Percentiles rank a stretch among this genome's conserved stretches.
These are phyloP conservation scores for Syrista parreyssii DNA, from an alignment of 2,888 invertebrate genomes.

Conservation along the genomic window DNA sequence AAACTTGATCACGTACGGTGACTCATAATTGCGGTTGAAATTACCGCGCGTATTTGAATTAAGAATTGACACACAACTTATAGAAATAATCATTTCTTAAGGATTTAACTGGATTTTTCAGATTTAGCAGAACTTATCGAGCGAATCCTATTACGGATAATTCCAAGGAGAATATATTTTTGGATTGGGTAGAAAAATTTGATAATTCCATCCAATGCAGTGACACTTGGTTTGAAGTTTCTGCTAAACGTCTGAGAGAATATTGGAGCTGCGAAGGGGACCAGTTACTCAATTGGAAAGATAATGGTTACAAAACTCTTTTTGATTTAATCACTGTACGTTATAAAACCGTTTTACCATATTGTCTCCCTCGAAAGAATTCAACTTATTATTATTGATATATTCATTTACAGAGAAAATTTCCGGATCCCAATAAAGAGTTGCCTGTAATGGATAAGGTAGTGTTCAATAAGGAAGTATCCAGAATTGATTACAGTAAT, in stretches of 20 bases:
- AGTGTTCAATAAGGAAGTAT: slow-evolving; percentile 69
- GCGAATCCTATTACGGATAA: slow-evolving; percentile 39
- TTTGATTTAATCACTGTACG: slow-evolving; percentile 77
- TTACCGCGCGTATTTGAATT: background rate
- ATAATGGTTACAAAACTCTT: slow-evolving; percentile 76
- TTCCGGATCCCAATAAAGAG: slow-evolving; percentile 65
- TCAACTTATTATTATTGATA: background rate
- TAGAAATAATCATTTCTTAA: background rate
- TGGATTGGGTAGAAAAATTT: slow-evolving; percentile 72
- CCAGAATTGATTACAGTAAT: slow-evolving; percentile 68
- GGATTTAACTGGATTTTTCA: slow-evolving; percentile 22
- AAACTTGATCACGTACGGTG: background rate
- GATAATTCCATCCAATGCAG: slow-evolving; percentile 71
- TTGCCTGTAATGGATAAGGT: slow-evolving; percentile 66
- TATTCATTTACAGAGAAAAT: slow-evolving; percentile 66
- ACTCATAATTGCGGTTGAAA: background rate
- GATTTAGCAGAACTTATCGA: slow-evolving; percentile 44
- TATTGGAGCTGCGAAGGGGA: slow-evolving; percentile 80
- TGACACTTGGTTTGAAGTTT: slow-evolving; percentile 75
- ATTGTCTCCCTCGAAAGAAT: background rate
- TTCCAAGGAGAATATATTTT: slow-evolving; percentile 65
- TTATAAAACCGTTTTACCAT: slow-evolving; percentile 17
- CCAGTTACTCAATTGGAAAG: slow-evolving; percentile 78
- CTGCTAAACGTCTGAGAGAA: slow-evolving; percentile 73
- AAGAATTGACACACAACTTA: background rate